Percentiles rank a stretch among this genome's conserved stretches.
These are phyloP conservation scores for Pituophis catenifer DNA, from an alignment of 2,113 vertebrate genomes.

Conservation along the genomic window DNA sequence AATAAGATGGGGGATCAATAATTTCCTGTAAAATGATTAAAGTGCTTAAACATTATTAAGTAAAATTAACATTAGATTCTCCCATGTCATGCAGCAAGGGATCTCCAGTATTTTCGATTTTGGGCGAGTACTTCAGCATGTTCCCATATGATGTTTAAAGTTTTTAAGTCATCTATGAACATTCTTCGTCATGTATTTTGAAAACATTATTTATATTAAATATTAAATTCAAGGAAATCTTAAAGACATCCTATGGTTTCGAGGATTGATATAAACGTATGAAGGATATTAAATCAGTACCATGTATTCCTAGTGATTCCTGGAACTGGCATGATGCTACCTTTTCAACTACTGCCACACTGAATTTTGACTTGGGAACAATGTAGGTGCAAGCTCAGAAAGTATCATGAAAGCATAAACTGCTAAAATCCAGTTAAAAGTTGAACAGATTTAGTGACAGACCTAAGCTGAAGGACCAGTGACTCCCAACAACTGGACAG, in stretches of 20 bases:
- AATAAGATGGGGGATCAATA: not conserved
- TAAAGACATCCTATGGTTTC: not conserved
- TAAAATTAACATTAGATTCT: not conserved
- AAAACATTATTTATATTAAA: slow-evolving; percentile 1
- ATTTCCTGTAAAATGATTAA: not conserved
- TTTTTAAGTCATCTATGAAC: not conserved
- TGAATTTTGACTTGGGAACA: not conserved
- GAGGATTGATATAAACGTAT: not conserved
- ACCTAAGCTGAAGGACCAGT: not conserved
- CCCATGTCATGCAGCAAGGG: not conserved
- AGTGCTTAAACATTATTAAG: slow-evolving; percentile 4
- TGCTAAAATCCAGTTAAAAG: not conserved
- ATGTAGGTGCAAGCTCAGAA: not conserved
- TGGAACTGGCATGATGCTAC: not conserved
- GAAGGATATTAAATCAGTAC: not conserved
- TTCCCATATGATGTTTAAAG: not conserved
- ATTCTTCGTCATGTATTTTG: not conserved
- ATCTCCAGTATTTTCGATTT: not conserved
- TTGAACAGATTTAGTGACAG: not conserved
- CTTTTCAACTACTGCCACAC: not conserved
- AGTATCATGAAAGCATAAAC: not conserved
- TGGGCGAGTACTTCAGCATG: not conserved
- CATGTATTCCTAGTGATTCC: not conserved
- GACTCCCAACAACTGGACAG: not conserved
- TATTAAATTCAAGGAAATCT: slow-evolving; percentile 1